Base-by-base conservation (phyloP, 2,888 invertebrate species). In the Falcaria lacertinaria region DNA sequence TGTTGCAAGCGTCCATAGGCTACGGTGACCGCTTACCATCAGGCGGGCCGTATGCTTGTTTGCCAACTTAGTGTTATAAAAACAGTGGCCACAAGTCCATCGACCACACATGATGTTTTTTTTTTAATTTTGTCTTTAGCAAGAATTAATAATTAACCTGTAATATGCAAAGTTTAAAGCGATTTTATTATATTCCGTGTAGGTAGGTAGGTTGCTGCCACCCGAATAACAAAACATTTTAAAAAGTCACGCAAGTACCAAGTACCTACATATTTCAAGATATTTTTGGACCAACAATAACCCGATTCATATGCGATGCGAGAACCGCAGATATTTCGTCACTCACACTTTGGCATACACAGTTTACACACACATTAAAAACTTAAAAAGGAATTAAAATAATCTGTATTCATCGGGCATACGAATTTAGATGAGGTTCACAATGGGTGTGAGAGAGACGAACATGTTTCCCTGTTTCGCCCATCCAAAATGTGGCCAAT, bases 321-420 rank as follows among this genome's bases (percentile, higher is more conserved):
- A 70, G 65, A 70, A 57, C 68, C 68, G 74, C 75, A 78, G 76
- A 83, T 79, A 79, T 83, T 81, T 82, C 69, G 80, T 76, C 69
- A 69, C 80, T 64, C 81, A 81, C 82, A 81, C 79, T 48, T 35
- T 45, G 52, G 64, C 65, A 66, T 44, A 67, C 46, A 51, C 39
- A 66, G 64, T 64, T 65, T 44, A 67, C 46, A 51, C 39, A 66
- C 75, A 59, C 75, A 76, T 81, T 77, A 70, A 48, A 52, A 80
- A 76, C 72, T 84, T 80, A 70, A 77, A 82, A 82, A 81, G 80
- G 74, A 77, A 78, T 83, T 83, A 78, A 80, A 74, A 81, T 85
- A 81, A 86, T 86, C 82, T 77, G 84, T 81, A 85, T 84, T 82
- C 85, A 81, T 84, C 80, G 80, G 75, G 75, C 81, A 82, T 78